These are phyloP conservation scores for Tortricodes alternella DNA, from an alignment of 2,888 invertebrate genomes.

Conservation along the genomic window DNA sequence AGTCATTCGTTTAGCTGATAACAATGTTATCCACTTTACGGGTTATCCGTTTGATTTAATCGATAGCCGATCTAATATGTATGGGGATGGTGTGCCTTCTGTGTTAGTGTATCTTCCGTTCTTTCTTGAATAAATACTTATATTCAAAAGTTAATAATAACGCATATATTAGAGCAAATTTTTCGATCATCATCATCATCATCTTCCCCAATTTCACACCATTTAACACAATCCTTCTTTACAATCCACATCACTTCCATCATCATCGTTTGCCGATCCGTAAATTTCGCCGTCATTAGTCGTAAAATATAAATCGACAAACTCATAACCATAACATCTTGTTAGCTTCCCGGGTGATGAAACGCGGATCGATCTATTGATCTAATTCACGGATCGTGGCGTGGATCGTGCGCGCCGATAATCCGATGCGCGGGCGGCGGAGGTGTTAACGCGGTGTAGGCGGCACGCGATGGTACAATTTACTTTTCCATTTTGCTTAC, in stretches of 20 bases:
- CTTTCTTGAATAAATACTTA: neutral
- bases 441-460: slow-evolving; percentile 11
- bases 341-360: neutral
- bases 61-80: neutral
- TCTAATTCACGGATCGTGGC: slow-evolving; percentile 3
- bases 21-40: neutral
- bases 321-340: too few relatives aligned
- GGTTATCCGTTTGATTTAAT: neutral
- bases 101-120: neutral
- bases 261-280: too few relatives aligned
- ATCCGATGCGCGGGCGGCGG: slow-evolving; percentile 11
- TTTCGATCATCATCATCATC: too few relatives aligned
- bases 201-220: too few relatives aligned
- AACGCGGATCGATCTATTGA: too few relatives aligned
- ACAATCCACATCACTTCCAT: too few relatives aligned
- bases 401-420: slow-evolving; percentile 20
- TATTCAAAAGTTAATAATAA: too few relatives aligned
- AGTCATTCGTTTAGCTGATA: neutral
- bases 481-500: too few relatives aligned
- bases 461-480: slow-evolving; percentile 2
- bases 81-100: neutral
- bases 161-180: too few relatives aligned
- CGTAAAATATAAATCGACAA: too few relatives aligned
- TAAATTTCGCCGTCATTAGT: too few relatives aligned
- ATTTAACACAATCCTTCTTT: too few relatives aligned